Conservation (phyloP, 2,113 vertebrate species). For the Clarias macrocephalus region DNA sequence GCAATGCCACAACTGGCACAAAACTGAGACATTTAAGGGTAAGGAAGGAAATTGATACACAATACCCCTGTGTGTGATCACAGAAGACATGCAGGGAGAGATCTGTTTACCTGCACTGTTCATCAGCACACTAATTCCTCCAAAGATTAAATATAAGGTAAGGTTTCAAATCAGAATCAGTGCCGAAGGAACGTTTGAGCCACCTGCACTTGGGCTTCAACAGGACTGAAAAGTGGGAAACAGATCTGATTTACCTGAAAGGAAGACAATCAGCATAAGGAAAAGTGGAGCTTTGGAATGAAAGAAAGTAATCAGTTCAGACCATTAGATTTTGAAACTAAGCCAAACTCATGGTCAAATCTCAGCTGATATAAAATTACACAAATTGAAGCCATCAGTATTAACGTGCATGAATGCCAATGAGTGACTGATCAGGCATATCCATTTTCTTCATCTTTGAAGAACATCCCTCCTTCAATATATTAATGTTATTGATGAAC, state of each 20-base stretch:
- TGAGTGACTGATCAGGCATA: conserved; percentile 42
- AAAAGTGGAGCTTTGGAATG: conserved; percentile 58
- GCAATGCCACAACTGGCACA: neutral
- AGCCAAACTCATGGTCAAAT: conserved; percentile 49
- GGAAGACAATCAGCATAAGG: conserved; percentile 54
- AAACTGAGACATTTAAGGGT: neutral
- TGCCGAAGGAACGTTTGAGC: conserved; percentile 45
- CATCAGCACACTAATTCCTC: conserved; percentile 48
- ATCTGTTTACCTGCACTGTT: conserved; percentile 46
- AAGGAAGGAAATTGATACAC: neutral
- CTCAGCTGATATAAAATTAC: conserved; percentile 48
- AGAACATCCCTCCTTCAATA: conserved; percentile 40
- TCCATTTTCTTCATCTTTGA: conserved; percentile 44
- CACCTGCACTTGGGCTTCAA: conserved; percentile 42
- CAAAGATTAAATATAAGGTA: conserved; percentile 43
- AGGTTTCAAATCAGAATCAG: conserved; percentile 61
- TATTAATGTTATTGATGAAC: conserved; percentile 16
- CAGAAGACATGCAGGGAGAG: neutral
- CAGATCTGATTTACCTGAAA: conserved; percentile 55
- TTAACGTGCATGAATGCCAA: conserved; percentile 46
- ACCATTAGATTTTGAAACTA: conserved; percentile 45
- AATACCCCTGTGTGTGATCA: conserved; percentile 44
- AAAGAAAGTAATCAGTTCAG: conserved; percentile 54
- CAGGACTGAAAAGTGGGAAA: conserved; percentile 22
- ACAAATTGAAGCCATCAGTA: conserved; percentile 49